A percentile compares a stretch with the other conserved stretches of the same genome.
phyloP scores from a whole-genome alignment of 2,888 invertebrate species.

The Amphiduros pacificus region DNA sequence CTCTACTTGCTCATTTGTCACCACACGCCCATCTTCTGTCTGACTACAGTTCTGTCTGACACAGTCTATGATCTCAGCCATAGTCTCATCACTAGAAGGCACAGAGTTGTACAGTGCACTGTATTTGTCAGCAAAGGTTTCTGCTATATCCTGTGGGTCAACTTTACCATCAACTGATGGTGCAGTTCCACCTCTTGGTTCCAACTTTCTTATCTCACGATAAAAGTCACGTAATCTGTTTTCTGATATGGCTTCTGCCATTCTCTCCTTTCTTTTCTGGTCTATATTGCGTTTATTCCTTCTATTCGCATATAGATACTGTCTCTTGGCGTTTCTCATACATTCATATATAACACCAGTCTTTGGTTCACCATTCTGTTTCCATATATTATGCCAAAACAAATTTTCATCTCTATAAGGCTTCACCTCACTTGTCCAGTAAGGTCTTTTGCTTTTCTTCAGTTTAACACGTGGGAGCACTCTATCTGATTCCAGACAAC shows the following conservation, averaged over 20 bases:
- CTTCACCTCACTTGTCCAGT: neutral
- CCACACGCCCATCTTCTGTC: too few relatives aligned
- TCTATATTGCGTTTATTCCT: neutral
- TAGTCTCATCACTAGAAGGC: neutral
- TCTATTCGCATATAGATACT: neutral
- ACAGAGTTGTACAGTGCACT: slow-evolving; percentile 1
- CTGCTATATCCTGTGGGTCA: neutral
- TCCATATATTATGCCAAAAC: slow-evolving; percentile 5
- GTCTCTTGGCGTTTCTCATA: neutral
- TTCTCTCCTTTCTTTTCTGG: neutral
- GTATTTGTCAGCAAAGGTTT: neutral
- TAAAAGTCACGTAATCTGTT: neutral
- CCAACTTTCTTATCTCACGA: neutral
- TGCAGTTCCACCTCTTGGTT: neutral
- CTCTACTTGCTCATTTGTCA: neutral
- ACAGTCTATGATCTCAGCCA: neutral
- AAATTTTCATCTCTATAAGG: neutral
- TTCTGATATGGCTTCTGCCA: neutral
- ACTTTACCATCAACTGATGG: neutral
- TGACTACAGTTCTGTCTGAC: neutral
- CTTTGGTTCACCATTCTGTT: neutral
- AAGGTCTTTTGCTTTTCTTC: neutral
- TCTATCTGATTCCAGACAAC: neutral
- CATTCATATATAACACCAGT: neutral
- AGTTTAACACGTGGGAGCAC: neutral